Conservation (phyloP, 2,113 vertebrate species). For the Sebastes fasciatus region DNA sequence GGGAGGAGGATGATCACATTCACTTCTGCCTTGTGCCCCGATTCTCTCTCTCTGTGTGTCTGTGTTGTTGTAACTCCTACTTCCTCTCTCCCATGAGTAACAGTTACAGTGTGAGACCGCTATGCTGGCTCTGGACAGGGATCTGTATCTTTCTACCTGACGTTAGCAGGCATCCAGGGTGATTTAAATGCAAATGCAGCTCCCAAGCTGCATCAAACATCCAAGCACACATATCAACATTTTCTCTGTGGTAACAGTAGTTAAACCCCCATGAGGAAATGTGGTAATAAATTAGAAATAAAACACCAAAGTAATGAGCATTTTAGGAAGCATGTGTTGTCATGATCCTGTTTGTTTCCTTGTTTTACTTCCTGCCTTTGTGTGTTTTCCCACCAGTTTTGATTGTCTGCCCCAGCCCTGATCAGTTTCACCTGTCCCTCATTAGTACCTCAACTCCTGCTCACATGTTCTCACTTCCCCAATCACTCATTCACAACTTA, state of each 20-base stretch:
- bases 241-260: background rate
- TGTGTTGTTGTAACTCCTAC: background rate
- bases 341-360: no score
- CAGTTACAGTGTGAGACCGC: slow-evolving; percentile 14
- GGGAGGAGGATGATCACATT: slow-evolving; percentile 47
- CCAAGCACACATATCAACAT: background rate
- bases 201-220: background rate
- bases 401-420: no score
- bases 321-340: background rate
- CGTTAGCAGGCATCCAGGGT: background rate
- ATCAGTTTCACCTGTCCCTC: no score
- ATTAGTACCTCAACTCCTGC: no score
- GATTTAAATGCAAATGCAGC: slow-evolving; percentile 9
- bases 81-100: slow-evolving; percentile 24
- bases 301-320: background rate
- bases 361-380: no score
- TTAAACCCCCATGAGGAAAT: background rate
- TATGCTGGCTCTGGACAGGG: background rate
- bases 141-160: slow-evolving; percentile 23
- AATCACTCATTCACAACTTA: no score
- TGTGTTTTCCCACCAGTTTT: no score
- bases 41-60: slow-evolving; percentile 5
- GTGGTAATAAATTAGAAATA: background rate
- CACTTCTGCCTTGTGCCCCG: slow-evolving; percentile 40
- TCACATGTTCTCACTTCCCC: no score